Conservation (phyloP, 2,797 vertebrate genomes). For the Tapirus indicus region DNA sequence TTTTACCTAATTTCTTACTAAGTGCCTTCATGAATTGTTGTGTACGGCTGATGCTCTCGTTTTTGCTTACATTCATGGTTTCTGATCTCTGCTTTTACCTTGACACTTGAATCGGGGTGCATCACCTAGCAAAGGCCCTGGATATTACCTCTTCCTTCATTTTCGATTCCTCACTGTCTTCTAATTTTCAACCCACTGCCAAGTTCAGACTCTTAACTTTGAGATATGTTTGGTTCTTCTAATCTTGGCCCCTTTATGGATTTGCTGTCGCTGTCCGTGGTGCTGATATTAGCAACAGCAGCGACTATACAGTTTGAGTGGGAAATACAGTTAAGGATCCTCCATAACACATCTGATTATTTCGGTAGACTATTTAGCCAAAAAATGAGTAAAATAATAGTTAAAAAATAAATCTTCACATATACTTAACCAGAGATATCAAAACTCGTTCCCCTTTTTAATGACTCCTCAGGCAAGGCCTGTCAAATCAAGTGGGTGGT, state of each 20-base stretch:
- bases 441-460: not conserved
- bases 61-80: not conserved
- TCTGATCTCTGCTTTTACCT: not conserved
- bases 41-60: not conserved
- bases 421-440: not conserved
- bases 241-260: no score
- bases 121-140: not conserved
- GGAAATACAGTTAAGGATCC: not conserved
- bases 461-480: not conserved
- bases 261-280: slow-evolving; percentile 43
- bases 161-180: not conserved
- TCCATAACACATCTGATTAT: not conserved
- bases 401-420: not conserved
- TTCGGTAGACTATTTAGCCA: not conserved
- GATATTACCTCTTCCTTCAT: not conserved
- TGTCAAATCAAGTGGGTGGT: not conserved
- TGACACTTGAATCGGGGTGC: not conserved
- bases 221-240: not conserved
- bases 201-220: not conserved
- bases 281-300: slow-evolving; percentile 34
- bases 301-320: rapidly evolving
- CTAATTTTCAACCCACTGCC: slow-evolving; percentile 21
- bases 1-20: not conserved
- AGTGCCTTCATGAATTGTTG: not conserved
- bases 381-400: slow-evolving; percentile 10